Evolutionary conservation across 2,888 invertebrate species (phyloP).

Genomic region (Volucella bombylans): DNA sequence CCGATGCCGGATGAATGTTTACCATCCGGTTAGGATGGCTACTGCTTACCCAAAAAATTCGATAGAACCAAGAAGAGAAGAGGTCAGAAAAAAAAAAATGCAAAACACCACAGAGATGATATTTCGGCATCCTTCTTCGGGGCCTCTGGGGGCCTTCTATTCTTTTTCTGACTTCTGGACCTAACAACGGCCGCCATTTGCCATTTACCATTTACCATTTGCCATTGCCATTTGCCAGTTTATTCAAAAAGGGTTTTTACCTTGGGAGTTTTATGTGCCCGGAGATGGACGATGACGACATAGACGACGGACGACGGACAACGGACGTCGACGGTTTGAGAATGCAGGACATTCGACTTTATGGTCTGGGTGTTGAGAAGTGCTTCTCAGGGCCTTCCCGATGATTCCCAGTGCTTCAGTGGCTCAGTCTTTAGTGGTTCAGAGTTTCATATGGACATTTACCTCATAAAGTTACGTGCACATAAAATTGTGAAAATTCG

Average conservation of each 20-base stretch:
- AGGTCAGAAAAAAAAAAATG: conserved; percentile 3
- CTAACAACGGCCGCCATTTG: conserved; percentile 61
- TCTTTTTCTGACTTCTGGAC: conserved; percentile 63
- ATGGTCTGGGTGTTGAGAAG: too few species aligned
- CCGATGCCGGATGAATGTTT: conserved; percentile 71
- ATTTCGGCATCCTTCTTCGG: conserved; percentile 48
- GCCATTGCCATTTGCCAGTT: conserved; percentile 52
- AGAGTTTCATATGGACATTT: conserved; percentile 71
- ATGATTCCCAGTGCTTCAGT: not conserved
- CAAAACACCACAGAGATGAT: conserved; percentile 59
- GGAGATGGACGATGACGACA: conserved; percentile 52
- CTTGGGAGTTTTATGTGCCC: conserved; percentile 62
- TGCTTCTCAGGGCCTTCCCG: too few species aligned
- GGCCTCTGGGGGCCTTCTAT: conserved; percentile 53
- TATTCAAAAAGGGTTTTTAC: conserved; percentile 65
- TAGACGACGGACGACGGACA: not conserved
- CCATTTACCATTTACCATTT: conserved; percentile 22
- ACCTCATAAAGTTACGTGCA: conserved; percentile 70
- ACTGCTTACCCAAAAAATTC: conserved; percentile 42
- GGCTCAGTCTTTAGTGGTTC: conserved; percentile 27
- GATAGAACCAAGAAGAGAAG: conserved; percentile 4
- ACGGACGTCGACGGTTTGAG: not conserved
- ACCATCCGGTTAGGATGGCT: conserved; percentile 68
- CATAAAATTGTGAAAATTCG: conserved; percentile 71
- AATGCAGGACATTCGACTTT: too few species aligned